These are phyloP conservation scores for Caenorhabditis uteleia DNA, from an alignment of 2,888 invertebrate genomes.

Conservation along the genomic window DNA sequence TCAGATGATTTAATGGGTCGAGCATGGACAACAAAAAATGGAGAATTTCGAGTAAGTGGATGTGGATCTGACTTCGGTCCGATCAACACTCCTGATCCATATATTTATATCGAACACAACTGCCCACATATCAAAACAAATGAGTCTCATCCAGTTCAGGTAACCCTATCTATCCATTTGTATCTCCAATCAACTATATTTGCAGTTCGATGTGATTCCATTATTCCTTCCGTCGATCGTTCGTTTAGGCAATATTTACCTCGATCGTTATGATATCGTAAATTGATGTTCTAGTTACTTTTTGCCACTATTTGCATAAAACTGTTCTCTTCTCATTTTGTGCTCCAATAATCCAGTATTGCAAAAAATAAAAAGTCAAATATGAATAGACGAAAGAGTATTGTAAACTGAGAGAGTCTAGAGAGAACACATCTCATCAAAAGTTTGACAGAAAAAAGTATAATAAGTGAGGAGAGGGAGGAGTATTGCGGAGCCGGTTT, in stretches of 20 bases:
- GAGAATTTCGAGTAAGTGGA: slow-evolving; percentile 44
- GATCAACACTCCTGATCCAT: slow-evolving; percentile 51
- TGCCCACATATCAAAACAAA: slow-evolving; percentile 40
- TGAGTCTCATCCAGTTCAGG: slow-evolving; percentile 30
- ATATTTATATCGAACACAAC: slow-evolving; percentile 42
- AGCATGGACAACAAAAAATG: slow-evolving; percentile 41
- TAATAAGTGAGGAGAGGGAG: too few species aligned
- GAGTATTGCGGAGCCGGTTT: too few species aligned
- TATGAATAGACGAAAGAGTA: too few species aligned
- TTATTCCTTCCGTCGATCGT: slow-evolving; percentile 44
- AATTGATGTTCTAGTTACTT: slow-evolving; percentile 22
- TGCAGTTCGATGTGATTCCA: slow-evolving; percentile 47
- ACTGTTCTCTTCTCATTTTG: neutral
- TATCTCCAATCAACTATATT: neutral
- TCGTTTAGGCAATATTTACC: slow-evolving; percentile 45
- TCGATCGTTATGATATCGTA: slow-evolving; percentile 49
- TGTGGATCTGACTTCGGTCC: slow-evolving; percentile 56
- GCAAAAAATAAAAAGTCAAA: slow-evolving; percentile 28
- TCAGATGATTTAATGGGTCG: slow-evolving; percentile 50
- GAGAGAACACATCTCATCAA: too few species aligned
- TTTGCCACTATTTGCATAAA: neutral
- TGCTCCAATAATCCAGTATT: slow-evolving; percentile 5
- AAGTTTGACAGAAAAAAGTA: too few species aligned
- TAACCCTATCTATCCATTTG: neutral
- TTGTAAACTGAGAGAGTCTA: too few species aligned